Evolutionary conservation across 2,113 vertebrate genomes (phyloP), one percentile per base, ranked within the genome.

Genomic region (Austrofundulus limnaeus): DNA sequence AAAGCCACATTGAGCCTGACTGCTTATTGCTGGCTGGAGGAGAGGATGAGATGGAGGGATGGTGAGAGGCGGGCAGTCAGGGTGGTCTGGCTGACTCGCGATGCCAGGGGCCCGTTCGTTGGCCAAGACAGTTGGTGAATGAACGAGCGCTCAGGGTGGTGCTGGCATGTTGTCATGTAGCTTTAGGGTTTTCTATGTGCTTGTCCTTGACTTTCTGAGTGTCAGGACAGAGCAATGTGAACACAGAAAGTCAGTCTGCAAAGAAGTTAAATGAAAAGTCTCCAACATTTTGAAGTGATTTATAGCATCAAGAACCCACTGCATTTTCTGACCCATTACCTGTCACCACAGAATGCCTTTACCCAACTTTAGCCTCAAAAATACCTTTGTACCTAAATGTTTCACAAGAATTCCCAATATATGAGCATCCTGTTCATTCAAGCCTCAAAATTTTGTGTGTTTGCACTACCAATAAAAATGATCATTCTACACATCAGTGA

Each of bases 401-500:
- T 9, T 10, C 14, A 17, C 23, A 28, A 24, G 24, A 24, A 5
- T 14, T 17, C 14, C 24, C 23, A 28, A 24, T 50, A 16, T 17
- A 24, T 50, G 16, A 16, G 21, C 28, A 24, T 50, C 16, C 24
- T 50, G 48, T 50, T 15, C 1, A 8, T 28, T 13, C 17, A 31
- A 13, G 25, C 12, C 28, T 14, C 19, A 34, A 19, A 5, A 34
- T 19, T 38, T 24, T 24, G 43, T 19, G 62, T 61, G 54, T 75
- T 59, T 80, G 66, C 61, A 75, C 71, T 66, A 60, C 84, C 87
- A 89, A 72, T 71, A 21, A 83, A 87, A 86, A 75, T 89, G 88
- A 90, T 91, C 88, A 87, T 89, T 90, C 76, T 85, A 83, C 85
- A 86, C 90, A 91, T 90, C 83, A 87, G 84, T 85, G 78, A 80